Evolutionary conservation across 2,113 vertebrate species (phyloP).

Genomic region (Takifugu flavidus): DNA sequence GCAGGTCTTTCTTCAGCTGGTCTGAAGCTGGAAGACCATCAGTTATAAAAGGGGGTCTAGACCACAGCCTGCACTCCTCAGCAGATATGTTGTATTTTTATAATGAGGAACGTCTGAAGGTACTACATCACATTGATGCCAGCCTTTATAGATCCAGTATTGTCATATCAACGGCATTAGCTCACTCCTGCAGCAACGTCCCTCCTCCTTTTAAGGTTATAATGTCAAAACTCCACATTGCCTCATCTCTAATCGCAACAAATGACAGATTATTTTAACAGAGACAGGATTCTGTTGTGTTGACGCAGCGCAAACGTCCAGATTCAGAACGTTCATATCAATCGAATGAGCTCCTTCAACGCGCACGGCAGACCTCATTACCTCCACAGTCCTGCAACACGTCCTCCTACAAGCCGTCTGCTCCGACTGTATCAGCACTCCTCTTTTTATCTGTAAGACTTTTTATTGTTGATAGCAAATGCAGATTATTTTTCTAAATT

Average conservation of each 20-base stretch:
- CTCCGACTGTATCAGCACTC: constrained; percentile 35
- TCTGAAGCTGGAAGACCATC: constrained; percentile 18
- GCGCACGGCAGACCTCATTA: no score
- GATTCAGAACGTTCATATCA: no score
- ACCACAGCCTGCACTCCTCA: no score
- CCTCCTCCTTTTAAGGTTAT: not conserved
- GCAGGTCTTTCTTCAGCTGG: constrained; percentile 62
- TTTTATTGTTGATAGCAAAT: constrained; percentile 89
- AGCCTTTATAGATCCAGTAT: not conserved
- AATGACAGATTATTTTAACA: not conserved
- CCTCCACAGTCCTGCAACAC: no score
- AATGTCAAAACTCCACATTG: constrained; percentile 7
- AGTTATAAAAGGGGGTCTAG: not conserved
- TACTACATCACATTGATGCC: constrained; percentile 5
- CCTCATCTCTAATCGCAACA: not conserved
- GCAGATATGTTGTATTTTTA: constrained; percentile 1
- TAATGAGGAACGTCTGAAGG: not conserved
- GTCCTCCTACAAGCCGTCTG: not conserved
- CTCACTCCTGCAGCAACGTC: not conserved
- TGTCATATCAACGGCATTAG: not conserved
- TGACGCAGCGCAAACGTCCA: no score
- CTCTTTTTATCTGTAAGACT: constrained; percentile 73
- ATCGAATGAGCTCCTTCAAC: no score
- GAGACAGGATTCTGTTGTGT: no score
- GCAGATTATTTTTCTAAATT: constrained; percentile 94